These are phyloP conservation scores for Scaptomyza parva DNA, from an alignment of 2,888 invertebrate species.

Conservation along the genomic window DNA sequence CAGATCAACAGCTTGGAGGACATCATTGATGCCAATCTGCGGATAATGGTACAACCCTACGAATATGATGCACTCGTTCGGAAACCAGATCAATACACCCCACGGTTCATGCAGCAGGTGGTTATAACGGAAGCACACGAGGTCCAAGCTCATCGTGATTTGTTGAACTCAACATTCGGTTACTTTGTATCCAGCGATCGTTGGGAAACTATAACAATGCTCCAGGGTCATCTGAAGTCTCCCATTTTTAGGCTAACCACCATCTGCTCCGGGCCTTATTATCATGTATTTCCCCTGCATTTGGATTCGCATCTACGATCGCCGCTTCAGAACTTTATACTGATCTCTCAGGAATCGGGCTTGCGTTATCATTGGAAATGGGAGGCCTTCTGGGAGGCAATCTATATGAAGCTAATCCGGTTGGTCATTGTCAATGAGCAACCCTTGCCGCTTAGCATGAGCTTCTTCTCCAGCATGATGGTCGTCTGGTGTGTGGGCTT, in stretches of 20 bases:
- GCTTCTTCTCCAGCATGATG: constrained; percentile 64
- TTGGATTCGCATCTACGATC: constrained; percentile 71
- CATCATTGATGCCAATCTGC: constrained; percentile 65
- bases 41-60: constrained; percentile 55
- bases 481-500: constrained; percentile 69
- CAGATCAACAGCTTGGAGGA: constrained; percentile 75
- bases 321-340: constrained; percentile 65
- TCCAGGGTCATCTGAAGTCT: constrained; percentile 63
- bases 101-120: constrained; percentile 57
- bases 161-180: constrained; percentile 68
- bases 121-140: constrained; percentile 34
- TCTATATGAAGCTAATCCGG: constrained; percentile 54
- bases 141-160: constrained; percentile 63
- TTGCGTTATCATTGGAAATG: constrained; percentile 63
- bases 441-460: constrained; percentile 58
- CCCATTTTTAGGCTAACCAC: constrained; percentile 73
- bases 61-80: constrained; percentile 57
- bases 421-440: constrained; percentile 49
- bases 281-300: constrained; percentile 74
- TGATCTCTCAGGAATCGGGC: constrained; percentile 68
- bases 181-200: constrained; percentile 76
- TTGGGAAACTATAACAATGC: constrained; percentile 74
- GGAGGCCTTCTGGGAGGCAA: constrained; percentile 70
- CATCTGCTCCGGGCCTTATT: constrained; percentile 77
- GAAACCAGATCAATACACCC: constrained; percentile 40